Conservation (phyloP, 2,113 vertebrate species). For the Marcusenius ussheri region DNA sequence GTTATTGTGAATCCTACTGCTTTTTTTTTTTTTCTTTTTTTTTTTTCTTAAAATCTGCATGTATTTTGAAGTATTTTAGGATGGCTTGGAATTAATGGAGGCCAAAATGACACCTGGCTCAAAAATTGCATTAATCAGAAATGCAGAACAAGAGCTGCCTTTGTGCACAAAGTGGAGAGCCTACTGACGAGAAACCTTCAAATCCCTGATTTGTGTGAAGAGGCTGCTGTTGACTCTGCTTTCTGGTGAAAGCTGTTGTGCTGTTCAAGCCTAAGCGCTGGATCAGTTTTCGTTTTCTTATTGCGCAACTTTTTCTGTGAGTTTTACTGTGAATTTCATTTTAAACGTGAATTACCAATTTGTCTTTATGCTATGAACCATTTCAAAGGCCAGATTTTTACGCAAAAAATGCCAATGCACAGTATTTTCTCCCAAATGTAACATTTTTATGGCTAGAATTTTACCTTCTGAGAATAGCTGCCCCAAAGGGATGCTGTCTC, state of each 20-base stretch:
- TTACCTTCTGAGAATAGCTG: conserved; percentile 70
- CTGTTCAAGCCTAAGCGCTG: not conserved
- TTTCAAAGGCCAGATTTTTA: conserved; percentile 90
- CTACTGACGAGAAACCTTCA: not conserved
- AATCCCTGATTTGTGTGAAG: not conserved
- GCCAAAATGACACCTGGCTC: not conserved
- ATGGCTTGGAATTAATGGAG: not conserved
- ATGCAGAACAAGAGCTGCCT: not conserved
- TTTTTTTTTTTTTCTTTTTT: not conserved
- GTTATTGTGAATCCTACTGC: not conserved
- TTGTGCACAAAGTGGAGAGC: not conserved
- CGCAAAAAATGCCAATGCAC: conserved; percentile 86
- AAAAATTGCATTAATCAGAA: not conserved
- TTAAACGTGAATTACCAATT: conserved; percentile 64
- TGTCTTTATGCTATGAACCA: conserved; percentile 77
- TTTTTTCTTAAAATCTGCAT: not conserved
- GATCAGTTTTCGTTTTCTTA: conserved; percentile 30
- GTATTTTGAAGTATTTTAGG: not conserved
- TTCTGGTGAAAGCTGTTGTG: not conserved
- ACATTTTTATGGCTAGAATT: conserved; percentile 91
- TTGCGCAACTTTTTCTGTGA: conserved; percentile 47
- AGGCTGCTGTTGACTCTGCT: not conserved
- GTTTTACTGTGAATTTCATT: conserved; percentile 49
- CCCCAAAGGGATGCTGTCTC: conserved; percentile 66
- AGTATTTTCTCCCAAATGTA: conserved; percentile 80